Evolutionary conservation across 2,797 vertebrate species (phyloP), one percentile per base, ranked within the genome.

Genomic region (Phyllotis vaccarum): DNA sequence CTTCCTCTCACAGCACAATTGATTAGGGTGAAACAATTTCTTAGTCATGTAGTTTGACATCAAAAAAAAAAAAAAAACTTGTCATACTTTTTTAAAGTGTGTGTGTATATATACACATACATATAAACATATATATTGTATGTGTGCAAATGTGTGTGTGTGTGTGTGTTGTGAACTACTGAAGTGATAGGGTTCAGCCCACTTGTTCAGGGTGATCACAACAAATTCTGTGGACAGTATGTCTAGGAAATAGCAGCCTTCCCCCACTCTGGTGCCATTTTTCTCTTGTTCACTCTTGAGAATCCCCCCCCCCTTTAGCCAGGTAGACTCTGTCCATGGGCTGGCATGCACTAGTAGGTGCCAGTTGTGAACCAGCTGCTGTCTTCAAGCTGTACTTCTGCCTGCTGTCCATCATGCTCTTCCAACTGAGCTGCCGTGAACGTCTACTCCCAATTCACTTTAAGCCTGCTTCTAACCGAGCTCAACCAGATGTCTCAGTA

Each of bases 21-120:
- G 17, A 46, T 93, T 87, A 72, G 5, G 49, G 75, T 70, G 75
- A 58, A 96, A 79, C 24, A 86, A 22, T 46, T 85, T 22, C 46
- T 86, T 72, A 76, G 54, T 54, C 34, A 31, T n/a, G 40, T 83
- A 19, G 68, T 78, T 54, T 90, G 52, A 82, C 40, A 81, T 43
- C 31, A 78, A 62, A 13, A 68, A 62, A 10, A 70, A 70, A 3
- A 21, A 74, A 74, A 89, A 80, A 37, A 43, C 19, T 94, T 54
- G 37, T n/a, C 64, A 56, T 56, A 7, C 46, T 11, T 22, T 62
- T 16, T 49, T 46, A 40, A 40, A 58, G 34, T 31, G 17, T 74
- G 37, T 58, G 22, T 13, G 5, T 12, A 37, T 6, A n/a, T n/a
- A n/a, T n/a, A n/a, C n/a, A n/a, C n/a, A n/a, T n/a, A n/a, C n/a